Evolutionary conservation across 2,113 vertebrate genomes (phyloP), one percentile per base, ranked within the genome.

Genomic region (Cavia porcellus): DNA sequence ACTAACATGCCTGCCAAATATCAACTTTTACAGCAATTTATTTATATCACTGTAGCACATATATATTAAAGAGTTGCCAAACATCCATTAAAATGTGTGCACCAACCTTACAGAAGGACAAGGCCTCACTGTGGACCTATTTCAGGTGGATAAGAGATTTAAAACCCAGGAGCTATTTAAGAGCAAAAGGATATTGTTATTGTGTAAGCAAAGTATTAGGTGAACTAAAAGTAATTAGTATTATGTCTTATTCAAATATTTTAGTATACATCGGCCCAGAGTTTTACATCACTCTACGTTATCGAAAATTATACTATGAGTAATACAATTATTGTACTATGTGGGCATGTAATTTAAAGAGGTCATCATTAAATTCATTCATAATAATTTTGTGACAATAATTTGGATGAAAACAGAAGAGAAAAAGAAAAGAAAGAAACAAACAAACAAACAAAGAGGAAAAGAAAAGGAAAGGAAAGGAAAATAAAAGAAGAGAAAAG

Each of bases 311-410:
- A 7, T 92, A 42, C 9, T 77, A 2, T 35, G 12, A 64, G 90
- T 28, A 79, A 22, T 5, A 47, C 61, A 83, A 89, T 86, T 89
- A 72, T 74, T 86, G 35, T 96, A 93, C 57, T 93, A 89, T 80
- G 7, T 50, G 3, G 10, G 4, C 10, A 93, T 89, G 5, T 30
- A 91, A 12, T 47, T 89, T 93, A 93, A 94, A 59, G 12, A 61
- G 8, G 11, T 35, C 70, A 79, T 57, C 1, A 57, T 47, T 22
- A 1, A 25, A 59, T 84, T 79, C 11, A 89, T 42, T 83, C 20
- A 86, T 80, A 92, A 42, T 87, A 87, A 88, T 55, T 87, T 6
- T 52, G 7, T 57, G 19, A 42, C 25, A 88, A 45, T 75, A 96
- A 84, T 64, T 70, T 95, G n/a, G 28, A 88, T 70, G 82, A 0